Conservation (phyloP, 2,113 vertebrate genomes). For the Podiceps cristatus region DNA sequence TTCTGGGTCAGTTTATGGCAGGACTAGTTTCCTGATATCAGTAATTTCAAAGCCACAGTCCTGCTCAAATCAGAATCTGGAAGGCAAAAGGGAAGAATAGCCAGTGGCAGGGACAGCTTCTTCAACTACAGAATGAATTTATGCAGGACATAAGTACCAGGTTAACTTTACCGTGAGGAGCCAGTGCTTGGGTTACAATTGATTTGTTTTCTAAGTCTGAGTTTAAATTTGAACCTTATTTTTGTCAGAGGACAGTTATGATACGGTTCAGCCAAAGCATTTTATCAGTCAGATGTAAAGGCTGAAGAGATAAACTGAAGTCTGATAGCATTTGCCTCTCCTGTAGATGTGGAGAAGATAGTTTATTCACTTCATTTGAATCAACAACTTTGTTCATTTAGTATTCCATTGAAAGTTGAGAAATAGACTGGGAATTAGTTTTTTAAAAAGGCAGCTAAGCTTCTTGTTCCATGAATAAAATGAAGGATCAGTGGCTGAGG, state of each 20-base stretch:
- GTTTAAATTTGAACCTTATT: background rate
- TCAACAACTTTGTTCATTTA: background rate
- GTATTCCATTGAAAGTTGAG: background rate
- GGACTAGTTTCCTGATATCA: background rate
- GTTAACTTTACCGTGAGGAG: background rate
- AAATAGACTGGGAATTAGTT: background rate
- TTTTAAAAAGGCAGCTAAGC: background rate
- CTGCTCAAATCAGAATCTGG: background rate
- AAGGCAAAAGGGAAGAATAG: background rate
- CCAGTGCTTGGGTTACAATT: background rate
- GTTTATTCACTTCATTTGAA: background rate
- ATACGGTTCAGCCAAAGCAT: background rate
- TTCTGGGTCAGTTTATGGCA: background rate
- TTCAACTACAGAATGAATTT: background rate
- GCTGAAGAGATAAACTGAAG: background rate
- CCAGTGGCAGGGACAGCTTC: background rate
- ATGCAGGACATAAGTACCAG: background rate
- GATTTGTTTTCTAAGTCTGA: background rate
- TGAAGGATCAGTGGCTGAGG: background rate
- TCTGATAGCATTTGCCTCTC: background rate
- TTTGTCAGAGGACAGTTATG: background rate
- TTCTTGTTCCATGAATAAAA: background rate
- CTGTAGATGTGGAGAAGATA: background rate
- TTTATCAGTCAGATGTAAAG: background rate
- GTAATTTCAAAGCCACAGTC: background rate